Conservation (phyloP, 2,113 vertebrate species). For the Chloropsis cyanopogon region DNA sequence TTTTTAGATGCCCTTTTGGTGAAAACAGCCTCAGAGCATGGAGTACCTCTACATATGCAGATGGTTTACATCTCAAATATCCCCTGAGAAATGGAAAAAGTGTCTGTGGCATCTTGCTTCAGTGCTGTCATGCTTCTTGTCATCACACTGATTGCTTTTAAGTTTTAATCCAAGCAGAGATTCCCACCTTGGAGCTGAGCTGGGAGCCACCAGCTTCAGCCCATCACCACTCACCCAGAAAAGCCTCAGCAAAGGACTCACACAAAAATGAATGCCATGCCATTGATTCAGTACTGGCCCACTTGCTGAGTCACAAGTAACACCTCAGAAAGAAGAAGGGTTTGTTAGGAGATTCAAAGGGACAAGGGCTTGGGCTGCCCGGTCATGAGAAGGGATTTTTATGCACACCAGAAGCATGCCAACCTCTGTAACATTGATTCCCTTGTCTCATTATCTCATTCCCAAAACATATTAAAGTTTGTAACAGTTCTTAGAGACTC, state of each 20-base stretch:
- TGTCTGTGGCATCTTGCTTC: neutral
- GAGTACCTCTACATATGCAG: neutral
- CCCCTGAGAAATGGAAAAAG: neutral
- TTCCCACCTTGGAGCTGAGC: neutral
- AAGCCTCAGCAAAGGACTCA: neutral
- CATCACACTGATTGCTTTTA: neutral
- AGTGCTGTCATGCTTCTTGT: neutral
- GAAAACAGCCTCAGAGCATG: neutral
- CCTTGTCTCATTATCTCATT: neutral
- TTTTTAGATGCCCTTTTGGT: conserved; percentile 5
- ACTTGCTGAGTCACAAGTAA: neutral
- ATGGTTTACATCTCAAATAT: neutral
- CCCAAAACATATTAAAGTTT: neutral
- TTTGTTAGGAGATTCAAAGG: neutral
- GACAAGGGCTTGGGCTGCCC: neutral
- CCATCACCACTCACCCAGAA: neutral
- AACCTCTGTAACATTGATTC: neutral
- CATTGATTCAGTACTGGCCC: neutral
- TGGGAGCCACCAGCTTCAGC: neutral
- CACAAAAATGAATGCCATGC: neutral
- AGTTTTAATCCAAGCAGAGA: neutral
- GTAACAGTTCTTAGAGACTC: neutral
- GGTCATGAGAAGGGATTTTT: neutral
- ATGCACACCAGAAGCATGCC: neutral
- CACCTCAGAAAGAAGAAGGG: neutral